Percentiles rank a stretch among this genome's conserved stretches.
phyloP scores from a whole-genome alignment of 2,888 invertebrate species.

The Eledone cirrhosa region DNA sequence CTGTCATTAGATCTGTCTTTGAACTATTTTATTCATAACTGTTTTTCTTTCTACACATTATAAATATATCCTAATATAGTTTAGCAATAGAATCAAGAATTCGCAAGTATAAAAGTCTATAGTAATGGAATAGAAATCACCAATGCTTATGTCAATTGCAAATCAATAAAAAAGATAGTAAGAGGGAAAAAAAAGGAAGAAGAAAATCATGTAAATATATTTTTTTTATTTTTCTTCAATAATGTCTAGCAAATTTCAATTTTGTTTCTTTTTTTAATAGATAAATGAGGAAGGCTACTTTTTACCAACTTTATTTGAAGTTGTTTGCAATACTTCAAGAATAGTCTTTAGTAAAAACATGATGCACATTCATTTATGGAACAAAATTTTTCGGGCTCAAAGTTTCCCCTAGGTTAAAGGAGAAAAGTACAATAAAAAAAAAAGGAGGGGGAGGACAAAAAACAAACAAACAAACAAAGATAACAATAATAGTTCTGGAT shows the following conservation, averaged over 20 bases:
- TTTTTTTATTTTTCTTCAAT: conserved; percentile 25
- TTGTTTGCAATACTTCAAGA: conserved; percentile 12
- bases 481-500: no score
- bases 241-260: conserved; percentile 24
- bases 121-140: background rate
- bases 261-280: conserved; percentile 14
- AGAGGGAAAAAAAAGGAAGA: background rate
- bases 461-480: no score
- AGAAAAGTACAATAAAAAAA: conserved; percentile 4
- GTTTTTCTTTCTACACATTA: no score
- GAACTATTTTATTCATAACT: no score
- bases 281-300: conserved; percentile 27
- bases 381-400: conserved; percentile 26
- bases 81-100: no score
- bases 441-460: no score
- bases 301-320: conserved; percentile 22
- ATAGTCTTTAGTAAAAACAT: conserved; percentile 19
- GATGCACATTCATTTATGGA: conserved; percentile 25
- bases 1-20: no score
- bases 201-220: conserved; percentile 23
- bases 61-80: no score
- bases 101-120: no score
- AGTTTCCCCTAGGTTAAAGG: background rate
- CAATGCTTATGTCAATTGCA: background rate
- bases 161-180: background rate